Evolutionary conservation across 1,140 invertebrate species (phyloP).

Genomic region (Asobara japonica): DNA sequence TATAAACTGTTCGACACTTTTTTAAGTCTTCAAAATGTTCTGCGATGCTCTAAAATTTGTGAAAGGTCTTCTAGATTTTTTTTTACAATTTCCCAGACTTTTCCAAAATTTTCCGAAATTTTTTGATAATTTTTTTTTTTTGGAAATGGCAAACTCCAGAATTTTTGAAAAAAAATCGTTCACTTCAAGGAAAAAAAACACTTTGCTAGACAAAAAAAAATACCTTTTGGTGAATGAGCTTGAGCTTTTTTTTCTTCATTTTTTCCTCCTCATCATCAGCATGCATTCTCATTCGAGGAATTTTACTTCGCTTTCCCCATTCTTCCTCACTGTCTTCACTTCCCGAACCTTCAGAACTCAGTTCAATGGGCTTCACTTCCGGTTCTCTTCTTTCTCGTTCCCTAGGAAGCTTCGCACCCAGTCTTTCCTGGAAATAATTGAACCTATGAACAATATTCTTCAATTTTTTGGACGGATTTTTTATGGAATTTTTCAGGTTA

Average conservation of each 20-base stretch:
- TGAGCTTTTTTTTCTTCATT: conserved; percentile 57
- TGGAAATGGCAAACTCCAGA: too few species aligned
- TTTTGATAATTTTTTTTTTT: too few species aligned
- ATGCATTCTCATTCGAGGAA: conserved; percentile 83
- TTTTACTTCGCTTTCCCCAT: conserved; percentile 73
- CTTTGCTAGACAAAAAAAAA: neutral
- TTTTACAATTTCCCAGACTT: too few species aligned
- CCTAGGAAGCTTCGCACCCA: conserved; percentile 51
- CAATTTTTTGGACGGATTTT: too few species aligned
- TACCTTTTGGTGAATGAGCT: conserved; percentile 36
- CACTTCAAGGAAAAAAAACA: neutral
- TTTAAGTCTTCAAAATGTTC: too few species aligned
- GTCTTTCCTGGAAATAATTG: conserved; percentile 56
- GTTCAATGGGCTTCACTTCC: neutral
- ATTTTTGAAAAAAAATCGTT: too few species aligned
- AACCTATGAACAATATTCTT: too few species aligned
- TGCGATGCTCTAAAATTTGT: too few species aligned
- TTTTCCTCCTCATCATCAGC: conserved; percentile 86
- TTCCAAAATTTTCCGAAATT: too few species aligned
- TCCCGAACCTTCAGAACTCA: conserved; percentile 44
- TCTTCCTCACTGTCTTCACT: conserved; percentile 64
- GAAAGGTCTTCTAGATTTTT: too few species aligned
- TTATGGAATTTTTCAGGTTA: too few species aligned
- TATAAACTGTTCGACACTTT: too few species aligned
- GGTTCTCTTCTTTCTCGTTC: neutral